A percentile compares a stretch with the other conserved stretches of the same genome.
phyloP scores from a whole-genome alignment of 2,797 vertebrate species.

The Rhinogobio ventralis region DNA sequence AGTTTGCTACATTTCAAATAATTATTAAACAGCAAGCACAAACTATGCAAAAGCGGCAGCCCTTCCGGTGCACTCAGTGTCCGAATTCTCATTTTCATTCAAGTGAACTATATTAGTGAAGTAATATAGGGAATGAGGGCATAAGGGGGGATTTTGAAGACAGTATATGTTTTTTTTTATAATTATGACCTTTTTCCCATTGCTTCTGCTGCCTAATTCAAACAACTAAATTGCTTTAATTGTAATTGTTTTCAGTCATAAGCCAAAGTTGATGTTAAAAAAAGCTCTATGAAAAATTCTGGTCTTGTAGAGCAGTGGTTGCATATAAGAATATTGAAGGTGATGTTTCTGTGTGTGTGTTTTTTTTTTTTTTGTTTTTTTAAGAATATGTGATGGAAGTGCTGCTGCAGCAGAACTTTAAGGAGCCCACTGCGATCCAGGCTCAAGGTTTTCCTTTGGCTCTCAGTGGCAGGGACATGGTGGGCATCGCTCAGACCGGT shows the following conservation, averaged over 20 bases:
- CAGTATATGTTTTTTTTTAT: no score
- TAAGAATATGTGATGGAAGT: slow-evolving; percentile 96
- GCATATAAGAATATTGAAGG: not conserved
- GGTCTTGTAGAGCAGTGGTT: not conserved
- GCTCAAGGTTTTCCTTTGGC: slow-evolving; percentile 94
- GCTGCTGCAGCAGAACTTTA: slow-evolving; percentile 92
- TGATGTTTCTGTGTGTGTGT: not conserved
- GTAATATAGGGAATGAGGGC: no score
- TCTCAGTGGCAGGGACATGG: slow-evolving; percentile 94
- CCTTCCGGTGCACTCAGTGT: no score
- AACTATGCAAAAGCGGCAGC: no score
- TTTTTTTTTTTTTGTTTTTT: not conserved
- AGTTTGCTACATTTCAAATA: no score
- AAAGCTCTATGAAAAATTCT: not conserved
- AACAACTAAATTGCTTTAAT: not conserved
- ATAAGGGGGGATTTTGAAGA: no score
- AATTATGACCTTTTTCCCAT: not conserved
- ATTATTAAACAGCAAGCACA: no score
- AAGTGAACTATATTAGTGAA: no score
- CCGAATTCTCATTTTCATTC: no score
- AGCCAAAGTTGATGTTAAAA: not conserved
- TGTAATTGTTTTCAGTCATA: not conserved
- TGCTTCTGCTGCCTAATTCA: not conserved
- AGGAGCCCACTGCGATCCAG: slow-evolving; percentile 96
- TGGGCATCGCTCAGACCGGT: slow-evolving; percentile 98